Base-by-base conservation (phyloP, 1,140 invertebrate species). In the Sweltsa coloradensis region DNA sequence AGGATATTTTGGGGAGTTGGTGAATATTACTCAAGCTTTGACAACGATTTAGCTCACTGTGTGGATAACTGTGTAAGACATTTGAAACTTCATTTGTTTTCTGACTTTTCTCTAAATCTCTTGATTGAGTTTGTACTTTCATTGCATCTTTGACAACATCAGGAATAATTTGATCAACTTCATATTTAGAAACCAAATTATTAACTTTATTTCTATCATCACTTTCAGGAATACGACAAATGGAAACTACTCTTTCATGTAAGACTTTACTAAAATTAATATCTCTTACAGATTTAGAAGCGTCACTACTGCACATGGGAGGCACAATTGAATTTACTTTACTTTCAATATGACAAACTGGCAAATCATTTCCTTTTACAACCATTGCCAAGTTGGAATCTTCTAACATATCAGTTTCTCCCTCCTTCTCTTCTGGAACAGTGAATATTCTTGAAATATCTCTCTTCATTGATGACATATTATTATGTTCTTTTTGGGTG, bases 381-480 rank as follows among this genome's bases (percentile, higher is more conserved):
- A n/a, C n/a, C n/a, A 18, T 26, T 45, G 31, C 3, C n/a, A 11
- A 13, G n/a, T 1, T 19, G 13, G 27, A 19, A 7, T 60, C 69
- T 40, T 50, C 50, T 26, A 52, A 60, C 51, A 57, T 26, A 45
- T 53, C 1, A 60, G 54, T 34, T 66, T 67, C 56, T 48, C 66
- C 71, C 29, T 73, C 75, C 60, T 85, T 81, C 65, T 88, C 83
- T 2, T 83, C 83, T 22, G 85, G 79, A 2, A 78, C 72, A 0
- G 82, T 85, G 50, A 86, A 86, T 22, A 86, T 76, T 1, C 83
- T 62, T 0, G 83, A 85, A 43, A 79, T 78, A 57, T 86, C 83
- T 21, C 81, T 68, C 62, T 85, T 87, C 70, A 85, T 78, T 27
- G 66, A 61, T 5, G 65, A 67, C 3, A 66, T 45, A 3, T n/a